phyloP scores from a whole-genome alignment of 2,113 vertebrate species.

The Manacus vitellinus region DNA sequence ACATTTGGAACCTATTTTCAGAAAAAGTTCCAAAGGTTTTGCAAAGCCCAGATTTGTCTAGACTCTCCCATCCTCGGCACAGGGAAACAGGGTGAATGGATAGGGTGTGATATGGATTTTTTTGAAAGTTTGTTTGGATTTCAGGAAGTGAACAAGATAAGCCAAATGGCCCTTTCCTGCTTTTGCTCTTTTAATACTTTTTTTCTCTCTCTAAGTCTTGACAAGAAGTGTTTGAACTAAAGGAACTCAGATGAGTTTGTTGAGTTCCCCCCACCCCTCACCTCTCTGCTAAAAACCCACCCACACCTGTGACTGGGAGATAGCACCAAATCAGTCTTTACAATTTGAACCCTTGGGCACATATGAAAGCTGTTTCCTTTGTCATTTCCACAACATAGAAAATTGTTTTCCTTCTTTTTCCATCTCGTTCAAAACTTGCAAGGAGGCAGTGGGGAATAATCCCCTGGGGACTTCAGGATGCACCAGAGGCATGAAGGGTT shows the following conservation, averaged over 20 bases:
- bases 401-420: not conserved
- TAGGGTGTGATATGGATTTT: constrained; percentile 59
- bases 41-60: constrained; percentile 49
- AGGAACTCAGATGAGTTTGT: constrained; percentile 32
- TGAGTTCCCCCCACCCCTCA: not conserved
- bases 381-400: not conserved
- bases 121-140: constrained; percentile 73
- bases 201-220: not conserved
- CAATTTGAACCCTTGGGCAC: not conserved
- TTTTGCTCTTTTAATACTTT: constrained; percentile 39
- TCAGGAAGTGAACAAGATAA: constrained; percentile 78
- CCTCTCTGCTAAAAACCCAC: not conserved
- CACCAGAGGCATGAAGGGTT: not conserved
- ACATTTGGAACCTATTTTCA: constrained; percentile 57
- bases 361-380: not conserved
- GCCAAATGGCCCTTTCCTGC: constrained; percentile 71
- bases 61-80: constrained; percentile 33
- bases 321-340: not conserved
- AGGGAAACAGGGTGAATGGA: constrained; percentile 60
- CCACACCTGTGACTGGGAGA: not conserved
- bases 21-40: constrained; percentile 40
- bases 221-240: constrained; percentile 45
- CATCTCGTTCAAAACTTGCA: not conserved
- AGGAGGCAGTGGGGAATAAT: not conserved
- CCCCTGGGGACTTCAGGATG: not conserved